Conservation (phyloP, 2,113 vertebrate species). For the Physeter macrocephalus region DNA sequence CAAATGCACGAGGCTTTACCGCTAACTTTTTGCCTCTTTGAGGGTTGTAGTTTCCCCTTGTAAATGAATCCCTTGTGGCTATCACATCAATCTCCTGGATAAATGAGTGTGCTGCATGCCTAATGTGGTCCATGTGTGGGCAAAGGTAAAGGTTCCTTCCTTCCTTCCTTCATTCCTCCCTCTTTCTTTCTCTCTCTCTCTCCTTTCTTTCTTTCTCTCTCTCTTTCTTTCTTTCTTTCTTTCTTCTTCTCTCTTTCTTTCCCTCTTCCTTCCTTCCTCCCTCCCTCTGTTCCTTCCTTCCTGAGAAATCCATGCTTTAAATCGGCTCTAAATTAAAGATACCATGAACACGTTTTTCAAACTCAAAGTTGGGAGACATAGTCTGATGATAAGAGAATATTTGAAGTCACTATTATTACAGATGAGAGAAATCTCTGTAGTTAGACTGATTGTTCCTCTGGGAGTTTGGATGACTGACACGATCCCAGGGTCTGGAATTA, state of each 20-base stretch:
- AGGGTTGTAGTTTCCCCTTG: background rate
- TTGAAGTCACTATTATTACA: background rate
- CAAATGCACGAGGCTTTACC: background rate
- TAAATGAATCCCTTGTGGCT: background rate
- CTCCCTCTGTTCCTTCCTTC: accelerated
- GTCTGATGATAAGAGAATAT: conserved; percentile 19
- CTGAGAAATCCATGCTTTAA: background rate
- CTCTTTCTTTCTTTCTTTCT: accelerated
- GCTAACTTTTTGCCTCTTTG: conserved; percentile 4
- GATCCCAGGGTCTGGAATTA: background rate
- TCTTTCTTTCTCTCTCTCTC: accelerated
- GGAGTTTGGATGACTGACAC: background rate
- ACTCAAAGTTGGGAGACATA: background rate
- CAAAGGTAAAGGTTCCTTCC: accelerated
- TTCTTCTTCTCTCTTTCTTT: accelerated
- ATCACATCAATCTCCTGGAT: background rate
- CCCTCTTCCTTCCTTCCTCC: background rate
- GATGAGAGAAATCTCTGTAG: background rate
- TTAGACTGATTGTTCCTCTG: background rate
- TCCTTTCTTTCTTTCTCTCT: background rate
- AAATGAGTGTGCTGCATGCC: background rate
- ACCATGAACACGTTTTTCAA: background rate
- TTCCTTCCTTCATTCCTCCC: accelerated
- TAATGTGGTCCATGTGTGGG: background rate
- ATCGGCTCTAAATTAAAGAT: background rate